These are phyloP conservation scores for Cassiopea xamachana DNA, from an alignment of 30 jellyfish, hydroid and myxozoan species.

Conservation along the genomic window DNA sequence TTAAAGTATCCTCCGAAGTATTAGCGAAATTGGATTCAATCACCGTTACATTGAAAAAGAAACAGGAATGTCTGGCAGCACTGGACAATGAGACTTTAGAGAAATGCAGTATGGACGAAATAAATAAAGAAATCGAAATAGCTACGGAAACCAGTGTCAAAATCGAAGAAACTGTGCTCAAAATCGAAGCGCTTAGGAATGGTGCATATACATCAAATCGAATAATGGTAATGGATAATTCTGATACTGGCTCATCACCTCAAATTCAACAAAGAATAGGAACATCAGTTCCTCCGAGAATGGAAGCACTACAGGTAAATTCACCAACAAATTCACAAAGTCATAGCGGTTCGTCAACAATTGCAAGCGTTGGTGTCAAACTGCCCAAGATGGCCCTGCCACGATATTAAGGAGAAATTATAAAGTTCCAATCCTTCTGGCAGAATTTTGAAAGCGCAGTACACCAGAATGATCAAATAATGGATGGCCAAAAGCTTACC, in stretches of 20 bases:
- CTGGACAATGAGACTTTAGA: too few species aligned
- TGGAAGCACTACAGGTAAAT: too few species aligned
- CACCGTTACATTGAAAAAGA: not conserved
- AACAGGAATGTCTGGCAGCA: too few species aligned
- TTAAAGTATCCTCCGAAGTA: not conserved
- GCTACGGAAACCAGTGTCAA: too few species aligned
- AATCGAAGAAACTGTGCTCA: not conserved
- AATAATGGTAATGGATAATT: not conserved
- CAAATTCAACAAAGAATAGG: too few species aligned
- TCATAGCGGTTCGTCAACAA: too few species aligned
- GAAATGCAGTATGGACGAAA: too few species aligned
- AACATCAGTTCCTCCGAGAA: too few species aligned
- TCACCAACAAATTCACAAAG: too few species aligned
- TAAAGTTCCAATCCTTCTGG: not conserved
- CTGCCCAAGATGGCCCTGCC: not conserved
- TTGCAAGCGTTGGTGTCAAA: too few species aligned
- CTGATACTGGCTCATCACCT: not conserved
- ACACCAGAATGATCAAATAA: not conserved
- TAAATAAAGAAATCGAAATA: too few species aligned
- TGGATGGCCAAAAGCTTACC: slow-evolving; percentile 12
- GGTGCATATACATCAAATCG: not conserved
- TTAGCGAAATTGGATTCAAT: slow-evolving; percentile 33
- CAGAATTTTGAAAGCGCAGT: slow-evolving; percentile 20
- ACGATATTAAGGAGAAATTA: not conserved
- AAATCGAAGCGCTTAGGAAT: slow-evolving; percentile 8